Conservation (phyloP, 1,140 invertebrate genomes). For the Ips typographus region DNA sequence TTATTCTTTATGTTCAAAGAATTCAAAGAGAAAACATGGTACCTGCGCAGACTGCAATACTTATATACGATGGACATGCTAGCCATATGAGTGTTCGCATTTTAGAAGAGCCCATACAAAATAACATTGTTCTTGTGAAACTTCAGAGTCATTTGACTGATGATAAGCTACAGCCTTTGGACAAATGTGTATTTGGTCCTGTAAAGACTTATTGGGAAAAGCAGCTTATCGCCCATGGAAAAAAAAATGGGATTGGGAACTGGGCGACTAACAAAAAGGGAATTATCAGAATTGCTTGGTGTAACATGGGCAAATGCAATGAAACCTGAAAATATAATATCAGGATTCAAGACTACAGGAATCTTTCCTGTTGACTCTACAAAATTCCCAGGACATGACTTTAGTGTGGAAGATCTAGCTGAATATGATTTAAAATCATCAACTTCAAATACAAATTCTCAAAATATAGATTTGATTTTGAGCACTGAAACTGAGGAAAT, state of each 20-base stretch:
- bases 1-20: conserved; percentile 30
- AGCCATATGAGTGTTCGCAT: too few species aligned
- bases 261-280: conserved; percentile 36
- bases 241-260: conserved; percentile 29
- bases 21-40: conserved; percentile 11
- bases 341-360: too few species aligned
- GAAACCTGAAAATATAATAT: too few species aligned
- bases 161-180: too few species aligned
- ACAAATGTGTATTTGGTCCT: too few species aligned
- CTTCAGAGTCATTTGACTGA: conserved; percentile 33
- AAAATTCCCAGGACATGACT: too few species aligned
- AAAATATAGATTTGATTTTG: too few species aligned
- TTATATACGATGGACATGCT: conserved; percentile 32
- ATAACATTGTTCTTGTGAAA: conserved; percentile 27
- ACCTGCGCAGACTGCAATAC: conserved; percentile 21
- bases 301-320: conserved; percentile 22
- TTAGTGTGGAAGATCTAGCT: too few species aligned
- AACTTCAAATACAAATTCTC: too few species aligned
- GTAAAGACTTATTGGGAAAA: conserved; percentile 43
- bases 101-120: too few species aligned
- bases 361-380: too few species aligned
- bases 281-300: conserved; percentile 39
- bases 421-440: neutral
- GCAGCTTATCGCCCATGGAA: conserved; percentile 26
- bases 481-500: too few species aligned